Percentiles rank a stretch among this genome's conserved stretches.
These are phyloP conservation scores for Stigmatopora nigra DNA, from an alignment of 2,113 vertebrate genomes.

Conservation along the genomic window DNA sequence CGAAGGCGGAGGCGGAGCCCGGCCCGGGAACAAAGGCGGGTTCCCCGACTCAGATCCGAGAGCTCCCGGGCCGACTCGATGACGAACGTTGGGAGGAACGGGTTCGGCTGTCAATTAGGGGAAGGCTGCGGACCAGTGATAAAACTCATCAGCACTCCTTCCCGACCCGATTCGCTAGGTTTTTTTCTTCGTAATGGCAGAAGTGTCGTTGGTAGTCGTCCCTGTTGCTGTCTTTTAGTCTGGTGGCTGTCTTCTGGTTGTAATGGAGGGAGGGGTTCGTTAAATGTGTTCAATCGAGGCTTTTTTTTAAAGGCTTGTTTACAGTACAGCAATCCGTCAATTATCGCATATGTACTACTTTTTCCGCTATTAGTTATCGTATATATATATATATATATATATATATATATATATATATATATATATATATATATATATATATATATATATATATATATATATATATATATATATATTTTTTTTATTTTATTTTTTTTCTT, in stretches of 20 bases:
- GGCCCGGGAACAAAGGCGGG: constrained; percentile 80
- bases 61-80: constrained; percentile 59
- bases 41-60: constrained; percentile 60
- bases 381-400: too few species aligned
- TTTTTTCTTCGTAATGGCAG: constrained; percentile 21
- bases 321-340: too few species aligned
- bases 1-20: constrained; percentile 82
- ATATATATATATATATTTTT: too few species aligned
- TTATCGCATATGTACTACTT: too few species aligned
- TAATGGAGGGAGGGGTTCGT: background rate
- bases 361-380: too few species aligned
- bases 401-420: too few species aligned
- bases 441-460: too few species aligned
- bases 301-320: too few species aligned
- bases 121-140: constrained; percentile 62
- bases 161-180: constrained; percentile 42
- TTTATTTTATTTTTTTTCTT: too few species aligned
- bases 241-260: background rate
- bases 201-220: constrained; percentile 8
- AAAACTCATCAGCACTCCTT: constrained; percentile 63
- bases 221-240: background rate
- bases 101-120: constrained; percentile 60
- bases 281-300: background rate
- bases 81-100: constrained; percentile 66
- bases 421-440: too few species aligned